Conservation (phyloP, 2,113 vertebrate species). For the Grammomys surdaster region DNA sequence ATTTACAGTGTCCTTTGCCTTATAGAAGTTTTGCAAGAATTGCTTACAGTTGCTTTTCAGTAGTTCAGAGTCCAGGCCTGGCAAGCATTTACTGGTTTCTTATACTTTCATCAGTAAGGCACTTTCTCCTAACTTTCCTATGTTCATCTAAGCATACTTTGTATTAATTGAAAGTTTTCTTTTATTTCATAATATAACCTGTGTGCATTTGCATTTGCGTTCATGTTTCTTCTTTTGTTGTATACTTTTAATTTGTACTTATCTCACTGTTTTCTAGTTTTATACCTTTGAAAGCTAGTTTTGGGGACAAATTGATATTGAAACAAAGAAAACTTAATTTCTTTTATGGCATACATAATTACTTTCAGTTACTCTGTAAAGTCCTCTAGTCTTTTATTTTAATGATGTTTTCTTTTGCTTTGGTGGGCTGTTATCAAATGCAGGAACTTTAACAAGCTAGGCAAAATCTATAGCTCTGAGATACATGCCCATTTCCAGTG, state of each 20-base stretch:
- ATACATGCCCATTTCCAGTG: background rate
- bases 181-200: background rate
- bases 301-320: background rate
- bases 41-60: background rate
- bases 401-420: background rate
- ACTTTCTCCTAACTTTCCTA: background rate
- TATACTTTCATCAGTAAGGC: background rate
- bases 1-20: no score
- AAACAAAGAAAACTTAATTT: background rate
- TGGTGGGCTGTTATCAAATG: no score
- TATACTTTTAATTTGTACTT: background rate
- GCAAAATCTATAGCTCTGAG: background rate
- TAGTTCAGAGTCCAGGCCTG: background rate
- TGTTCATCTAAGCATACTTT: background rate
- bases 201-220: fast-evolving
- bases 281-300: background rate
- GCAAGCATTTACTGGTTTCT: background rate
- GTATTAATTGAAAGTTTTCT: background rate
- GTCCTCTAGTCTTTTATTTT: background rate
- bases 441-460: no score
- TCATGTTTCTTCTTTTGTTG: background rate
- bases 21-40: background rate
- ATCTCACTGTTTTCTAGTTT: background rate
- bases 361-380: background rate
- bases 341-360: background rate